These are phyloP conservation scores for Stenodema calcarata DNA, from an alignment of 2,888 invertebrate species.

Conservation along the genomic window DNA sequence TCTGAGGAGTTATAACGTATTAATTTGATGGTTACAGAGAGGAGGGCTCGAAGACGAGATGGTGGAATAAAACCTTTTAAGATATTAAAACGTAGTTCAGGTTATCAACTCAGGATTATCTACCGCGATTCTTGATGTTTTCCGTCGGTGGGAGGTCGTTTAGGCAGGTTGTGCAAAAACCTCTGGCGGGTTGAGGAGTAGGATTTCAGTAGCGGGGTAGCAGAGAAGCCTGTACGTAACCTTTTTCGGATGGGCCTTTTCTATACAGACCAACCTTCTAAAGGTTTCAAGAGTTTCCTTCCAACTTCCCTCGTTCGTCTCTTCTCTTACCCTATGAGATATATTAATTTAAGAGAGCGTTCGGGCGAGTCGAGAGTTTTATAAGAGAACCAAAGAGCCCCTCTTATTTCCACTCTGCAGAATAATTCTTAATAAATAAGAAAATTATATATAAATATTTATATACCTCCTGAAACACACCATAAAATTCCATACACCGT, in stretches of 20 bases:
- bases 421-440: not conserved
- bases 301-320: not conserved
- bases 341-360: not conserved
- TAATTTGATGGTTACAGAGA: not conserved
- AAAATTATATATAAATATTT: not conserved
- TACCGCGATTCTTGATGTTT: not conserved
- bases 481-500: too few species aligned
- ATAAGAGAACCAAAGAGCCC: not conserved
- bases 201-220: not conserved
- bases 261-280: not conserved
- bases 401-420: not conserved
- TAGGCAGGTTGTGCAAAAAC: not conserved
- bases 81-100: not conserved
- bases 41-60: not conserved
- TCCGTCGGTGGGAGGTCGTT: not conserved
- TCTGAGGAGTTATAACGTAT: not conserved
- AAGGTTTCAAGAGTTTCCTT: not conserved
- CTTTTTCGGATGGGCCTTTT: not conserved
- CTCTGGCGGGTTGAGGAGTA: too few species aligned
- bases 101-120: not conserved
- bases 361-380: not conserved
- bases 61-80: not conserved
- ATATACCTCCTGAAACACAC: too few species aligned
- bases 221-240: not conserved
- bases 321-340: not conserved